Base-by-base conservation (phyloP, 92 coral and sea anemone genomes). In the Epizoanthus scotinus region DNA sequence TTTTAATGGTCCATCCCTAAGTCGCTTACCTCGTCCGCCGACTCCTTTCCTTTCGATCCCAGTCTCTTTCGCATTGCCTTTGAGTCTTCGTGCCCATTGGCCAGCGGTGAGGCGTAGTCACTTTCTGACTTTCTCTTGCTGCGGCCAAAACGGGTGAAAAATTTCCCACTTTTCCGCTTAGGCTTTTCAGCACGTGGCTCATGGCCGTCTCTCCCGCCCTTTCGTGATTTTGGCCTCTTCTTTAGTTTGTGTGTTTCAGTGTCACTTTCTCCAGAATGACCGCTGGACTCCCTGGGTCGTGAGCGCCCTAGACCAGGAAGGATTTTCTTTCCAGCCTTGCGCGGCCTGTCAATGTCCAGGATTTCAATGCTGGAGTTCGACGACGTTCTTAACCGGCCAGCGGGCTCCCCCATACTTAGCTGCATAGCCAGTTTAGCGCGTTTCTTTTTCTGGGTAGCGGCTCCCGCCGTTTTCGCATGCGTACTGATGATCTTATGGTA, bases 111-210 rank as follows among this genome's bases (percentile, higher is more conserved):
- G 22, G 27, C 54, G n/a, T 75, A 49, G 25, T 58, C 81, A 22
- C 3, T 74, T 27, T 75, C 81, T 67, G 60, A 38, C 61, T 21
- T 58, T 54, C 61, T 75, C 24, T 75, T 66, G 40, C 81, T 75
- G 20, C 81, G 81, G 44, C 81, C 81, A 75, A 75, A 75, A 28
- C 81, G 81, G 68, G 56, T 59, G 26, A 75, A 58, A 14, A 75
- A 75, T 67, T 38, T 75, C 20, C 67, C 81, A 58, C 81, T 75
- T 60, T 75, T 75, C 40, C 81, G 60, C 68, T 75, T 75, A 8
- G 81, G 20, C 28, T 75, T 75, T n/a, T 75, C 81, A 19, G 25
- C 19, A 29, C 66, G 54, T 19, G 81, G 67, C 44, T 75, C 81
- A 34, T 57, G 54, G 15, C 52, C 36, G 18, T 75, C 81, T 34